Conservation (phyloP, 2,797 vertebrate species). For the Ciconia nigra region DNA sequence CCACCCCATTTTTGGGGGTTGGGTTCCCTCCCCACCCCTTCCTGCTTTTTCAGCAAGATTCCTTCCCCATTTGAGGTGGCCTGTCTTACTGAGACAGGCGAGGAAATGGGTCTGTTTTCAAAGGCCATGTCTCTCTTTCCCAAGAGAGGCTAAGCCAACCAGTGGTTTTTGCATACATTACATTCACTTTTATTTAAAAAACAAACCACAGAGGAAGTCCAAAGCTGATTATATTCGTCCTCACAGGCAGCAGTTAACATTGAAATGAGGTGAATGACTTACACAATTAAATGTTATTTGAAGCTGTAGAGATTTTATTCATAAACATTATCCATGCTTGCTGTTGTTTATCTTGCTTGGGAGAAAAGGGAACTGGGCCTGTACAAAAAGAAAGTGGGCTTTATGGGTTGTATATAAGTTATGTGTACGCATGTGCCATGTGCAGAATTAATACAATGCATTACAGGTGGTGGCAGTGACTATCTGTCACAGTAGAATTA, state of each 20-base stretch:
- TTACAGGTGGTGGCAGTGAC: constrained; percentile 4
- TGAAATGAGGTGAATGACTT: neutral
- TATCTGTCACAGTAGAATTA: constrained; percentile 32
- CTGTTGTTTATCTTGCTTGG: constrained; percentile 24
- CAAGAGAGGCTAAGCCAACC: neutral
- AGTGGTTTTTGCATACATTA: neutral
- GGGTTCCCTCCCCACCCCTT: accelerated
- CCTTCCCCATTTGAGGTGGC: neutral
- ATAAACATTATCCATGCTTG: neutral
- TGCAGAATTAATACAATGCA: neutral
- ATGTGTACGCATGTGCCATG: neutral
- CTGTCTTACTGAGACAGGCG: neutral
- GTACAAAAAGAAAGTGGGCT: neutral
- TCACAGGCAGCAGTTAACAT: neutral
- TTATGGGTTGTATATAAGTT: neutral
- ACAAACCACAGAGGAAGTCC: neutral
- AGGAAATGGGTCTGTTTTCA: neutral
- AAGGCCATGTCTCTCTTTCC: neutral
- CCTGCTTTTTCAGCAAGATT: neutral
- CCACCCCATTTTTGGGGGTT: accelerated
- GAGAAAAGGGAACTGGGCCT: neutral
- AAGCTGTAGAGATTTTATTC: neutral
- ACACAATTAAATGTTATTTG: neutral
- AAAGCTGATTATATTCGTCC: neutral
- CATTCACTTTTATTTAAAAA: neutral